These are phyloP conservation scores for Muricea muricata DNA, from an alignment of 92 coral and sea anemone genomes.

Conservation along the genomic window DNA sequence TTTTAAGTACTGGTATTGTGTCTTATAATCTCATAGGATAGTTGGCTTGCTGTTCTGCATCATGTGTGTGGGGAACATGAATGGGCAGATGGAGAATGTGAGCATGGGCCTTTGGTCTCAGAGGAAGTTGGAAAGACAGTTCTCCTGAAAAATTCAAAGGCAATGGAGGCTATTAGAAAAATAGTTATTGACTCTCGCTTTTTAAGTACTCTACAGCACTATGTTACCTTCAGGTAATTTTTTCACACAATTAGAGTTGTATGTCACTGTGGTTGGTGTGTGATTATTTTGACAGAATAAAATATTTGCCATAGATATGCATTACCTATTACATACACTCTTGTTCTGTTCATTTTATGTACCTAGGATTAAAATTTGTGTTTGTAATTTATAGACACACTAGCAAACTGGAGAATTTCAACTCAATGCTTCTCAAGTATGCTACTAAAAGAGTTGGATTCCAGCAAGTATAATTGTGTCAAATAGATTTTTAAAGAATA, in stretches of 20 bases:
- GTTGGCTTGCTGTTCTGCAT: conserved; percentile 65
- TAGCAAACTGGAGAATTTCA: conserved; percentile 56
- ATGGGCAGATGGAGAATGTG: not conserved
- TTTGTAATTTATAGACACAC: conserved; percentile 26
- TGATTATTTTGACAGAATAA: no score
- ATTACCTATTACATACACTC: not conserved
- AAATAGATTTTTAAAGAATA: not conserved
- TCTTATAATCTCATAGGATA: conserved; percentile 18
- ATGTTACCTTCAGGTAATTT: not conserved
- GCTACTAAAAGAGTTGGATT: conserved; percentile 43
- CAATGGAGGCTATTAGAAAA: conserved; percentile 58
- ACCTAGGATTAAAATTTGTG: not conserved
- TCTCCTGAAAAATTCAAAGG: conserved; percentile 46
- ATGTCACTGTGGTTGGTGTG: no score
- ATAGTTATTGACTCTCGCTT: conserved; percentile 42
- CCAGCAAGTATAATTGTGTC: conserved; percentile 11
- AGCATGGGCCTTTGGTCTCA: not conserved
- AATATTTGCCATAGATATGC: no score
- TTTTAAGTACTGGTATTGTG: no score
- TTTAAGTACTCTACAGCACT: not conserved
- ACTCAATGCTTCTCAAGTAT: conserved; percentile 54
- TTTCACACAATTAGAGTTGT: no score
- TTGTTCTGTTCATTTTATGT: no score
- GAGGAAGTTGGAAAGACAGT: conserved; percentile 50
- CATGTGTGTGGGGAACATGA: conserved; percentile 47